Evolutionary conservation across 2,888 invertebrate genomes (phyloP).

Genomic region (Deilephila elpenor): DNA sequence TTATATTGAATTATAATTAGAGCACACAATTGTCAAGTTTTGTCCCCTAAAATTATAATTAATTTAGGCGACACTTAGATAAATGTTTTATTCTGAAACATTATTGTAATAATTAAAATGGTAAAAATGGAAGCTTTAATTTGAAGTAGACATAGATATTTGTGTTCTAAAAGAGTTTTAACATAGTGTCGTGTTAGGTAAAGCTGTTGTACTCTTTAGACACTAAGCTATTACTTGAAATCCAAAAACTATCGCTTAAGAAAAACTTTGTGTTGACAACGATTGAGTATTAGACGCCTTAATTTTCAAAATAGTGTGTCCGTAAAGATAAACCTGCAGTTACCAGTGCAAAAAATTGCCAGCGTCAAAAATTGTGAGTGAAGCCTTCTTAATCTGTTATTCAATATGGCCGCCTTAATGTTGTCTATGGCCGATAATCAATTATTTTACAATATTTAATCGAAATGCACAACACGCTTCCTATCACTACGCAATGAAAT

Average conservation of each 20-base stretch:
- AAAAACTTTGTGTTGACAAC: conserved; percentile 14
- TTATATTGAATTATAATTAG: neutral
- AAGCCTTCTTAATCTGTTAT: neutral
- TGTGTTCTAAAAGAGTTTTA: conserved; percentile 75
- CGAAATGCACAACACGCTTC: conserved; percentile 23
- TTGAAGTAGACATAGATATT: conserved; percentile 79
- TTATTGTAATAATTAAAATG: conserved; percentile 70
- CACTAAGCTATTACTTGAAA: conserved; percentile 1
- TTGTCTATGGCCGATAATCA: neutral
- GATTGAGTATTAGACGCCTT: conserved; percentile 1
- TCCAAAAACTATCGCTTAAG: conserved; percentile 3
- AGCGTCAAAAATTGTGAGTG: conserved; percentile 6
- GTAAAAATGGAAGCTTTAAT: conserved; percentile 83
- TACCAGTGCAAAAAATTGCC: conserved; percentile 5
- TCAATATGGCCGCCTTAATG: conserved; percentile 11
- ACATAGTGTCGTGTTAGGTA: conserved; percentile 56
- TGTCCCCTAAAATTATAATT: conserved; percentile 42
- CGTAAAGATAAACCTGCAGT: neutral
- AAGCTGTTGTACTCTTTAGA: conserved; percentile 41
- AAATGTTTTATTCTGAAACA: conserved; percentile 59
- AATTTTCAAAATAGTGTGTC: conserved; percentile 1
- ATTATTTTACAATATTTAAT: conserved; percentile 11
- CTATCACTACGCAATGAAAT: conserved; percentile 20
- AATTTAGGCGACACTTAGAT: conserved; percentile 67
- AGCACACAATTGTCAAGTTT: conserved; percentile 47